These are phyloP conservation scores for Protonemura montana DNA, from an alignment of 2,888 invertebrate species.

Conservation along the genomic window DNA sequence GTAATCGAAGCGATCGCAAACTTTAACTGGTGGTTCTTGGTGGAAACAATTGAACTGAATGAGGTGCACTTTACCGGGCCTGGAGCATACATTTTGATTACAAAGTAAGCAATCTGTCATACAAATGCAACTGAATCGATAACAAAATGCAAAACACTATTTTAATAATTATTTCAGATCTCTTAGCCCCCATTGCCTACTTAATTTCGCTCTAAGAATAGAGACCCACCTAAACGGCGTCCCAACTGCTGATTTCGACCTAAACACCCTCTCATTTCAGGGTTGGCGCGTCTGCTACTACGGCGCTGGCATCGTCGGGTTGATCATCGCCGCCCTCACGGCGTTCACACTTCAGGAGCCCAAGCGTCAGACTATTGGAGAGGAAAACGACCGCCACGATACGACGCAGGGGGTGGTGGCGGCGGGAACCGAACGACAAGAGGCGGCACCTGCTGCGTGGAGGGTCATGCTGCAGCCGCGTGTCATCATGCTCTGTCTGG, in stretches of 20 bases:
- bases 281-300: conserved; percentile 87
- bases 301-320: conserved; percentile 77
- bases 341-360: conserved; percentile 81
- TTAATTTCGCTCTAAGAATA: too few species aligned
- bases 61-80: too few species aligned
- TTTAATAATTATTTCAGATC: too few species aligned
- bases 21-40: too few species aligned
- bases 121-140: too few species aligned
- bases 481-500: conserved; percentile 79
- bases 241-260: not conserved
- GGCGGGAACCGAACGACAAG: not conserved
- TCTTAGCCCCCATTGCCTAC: too few species aligned
- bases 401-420: conserved; percentile 55
- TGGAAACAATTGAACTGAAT: too few species aligned
- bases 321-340: conserved; percentile 75
- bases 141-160: too few species aligned
- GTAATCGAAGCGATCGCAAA: too few species aligned
- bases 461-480: conserved; percentile 79
- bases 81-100: too few species aligned
- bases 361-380: conserved; percentile 76
- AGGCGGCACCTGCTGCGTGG: conserved; percentile 66
- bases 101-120: too few species aligned
- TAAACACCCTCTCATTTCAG: conserved; percentile 56
- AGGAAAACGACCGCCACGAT: conserved; percentile 60
- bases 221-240: too few species aligned